These are phyloP conservation scores for Thymallus thymallus DNA, from an alignment of 2,113 vertebrate species.

Conservation along the genomic window DNA sequence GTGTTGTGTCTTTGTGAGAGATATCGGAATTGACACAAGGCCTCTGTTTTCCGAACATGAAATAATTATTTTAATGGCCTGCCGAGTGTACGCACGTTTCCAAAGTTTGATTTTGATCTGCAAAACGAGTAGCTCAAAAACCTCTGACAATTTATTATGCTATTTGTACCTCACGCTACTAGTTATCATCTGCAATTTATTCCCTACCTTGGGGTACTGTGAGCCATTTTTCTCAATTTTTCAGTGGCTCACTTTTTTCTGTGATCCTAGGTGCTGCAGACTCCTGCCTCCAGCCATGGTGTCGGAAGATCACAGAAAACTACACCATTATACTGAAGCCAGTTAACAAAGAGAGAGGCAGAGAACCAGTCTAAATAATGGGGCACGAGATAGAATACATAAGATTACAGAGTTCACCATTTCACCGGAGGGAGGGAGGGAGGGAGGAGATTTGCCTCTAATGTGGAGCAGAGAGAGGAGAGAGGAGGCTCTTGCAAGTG, in stretches of 20 bases:
- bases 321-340: conserved; percentile 73
- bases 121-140: conserved; percentile 65
- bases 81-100: conserved; percentile 56
- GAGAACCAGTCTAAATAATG: conserved; percentile 65
- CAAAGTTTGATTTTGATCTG: conserved; percentile 74
- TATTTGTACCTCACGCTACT: conserved; percentile 73
- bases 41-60: conserved; percentile 70
- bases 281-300: conserved; percentile 74
- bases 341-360: conserved; percentile 71
- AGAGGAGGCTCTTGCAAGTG: background rate
- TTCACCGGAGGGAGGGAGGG: conserved; percentile 21
- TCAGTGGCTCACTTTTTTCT: conserved; percentile 64
- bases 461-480: conserved; percentile 12
- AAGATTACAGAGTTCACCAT: conserved; percentile 55
- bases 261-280: conserved; percentile 68
- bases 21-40: conserved; percentile 69
- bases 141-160: conserved; percentile 76
- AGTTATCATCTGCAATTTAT: conserved; percentile 79
- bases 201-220: conserved; percentile 77
- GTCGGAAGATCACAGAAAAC: conserved; percentile 76
- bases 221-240: conserved; percentile 73
- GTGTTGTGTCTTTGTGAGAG: conserved; percentile 49
- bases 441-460: conserved; percentile 24
- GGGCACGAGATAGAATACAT: conserved; percentile 53
- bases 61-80: conserved; percentile 80